Evolutionary conservation across 1,140 invertebrate species (phyloP).

Genomic region (Muscidifurax raptorellus): DNA sequence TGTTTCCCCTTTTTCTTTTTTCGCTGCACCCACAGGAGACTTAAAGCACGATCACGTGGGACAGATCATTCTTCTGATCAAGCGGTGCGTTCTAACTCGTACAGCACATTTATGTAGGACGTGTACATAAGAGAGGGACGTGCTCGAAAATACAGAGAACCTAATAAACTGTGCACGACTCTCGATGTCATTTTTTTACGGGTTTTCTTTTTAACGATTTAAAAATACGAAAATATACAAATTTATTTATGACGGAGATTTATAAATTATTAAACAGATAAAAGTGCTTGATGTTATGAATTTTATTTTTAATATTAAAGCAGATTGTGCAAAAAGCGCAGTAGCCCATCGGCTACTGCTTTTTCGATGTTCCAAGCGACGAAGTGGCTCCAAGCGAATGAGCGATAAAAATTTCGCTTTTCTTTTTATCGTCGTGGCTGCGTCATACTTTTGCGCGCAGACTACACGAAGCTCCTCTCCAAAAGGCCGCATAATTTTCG

Average conservation of each 20-base stretch:
- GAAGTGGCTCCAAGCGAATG: not conserved
- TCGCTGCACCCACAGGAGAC: not conserved
- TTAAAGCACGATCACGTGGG: conserved; percentile 34
- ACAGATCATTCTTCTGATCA: conserved; percentile 36
- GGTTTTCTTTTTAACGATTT: not conserved
- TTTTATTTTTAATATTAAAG: no score
- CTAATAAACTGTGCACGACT: not conserved
- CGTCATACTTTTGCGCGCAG: not conserved
- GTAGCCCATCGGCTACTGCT: not conserved
- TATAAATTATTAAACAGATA: no score
- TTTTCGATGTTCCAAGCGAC: not conserved
- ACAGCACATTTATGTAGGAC: not conserved
- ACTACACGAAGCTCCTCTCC: not conserved
- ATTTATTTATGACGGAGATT: no score
- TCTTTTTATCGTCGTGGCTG: conserved; percentile 15
- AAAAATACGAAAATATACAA: no score
- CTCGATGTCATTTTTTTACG: not conserved
- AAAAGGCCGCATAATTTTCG: not conserved
- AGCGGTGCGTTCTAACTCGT: not conserved
- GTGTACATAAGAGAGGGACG: not conserved
- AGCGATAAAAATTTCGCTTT: conserved; percentile 31
- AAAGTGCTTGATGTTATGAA: no score
- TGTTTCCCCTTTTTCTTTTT: not conserved
- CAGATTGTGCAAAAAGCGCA: not conserved
- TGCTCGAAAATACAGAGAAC: not conserved